phyloP scores from a whole-genome alignment of 2,888 invertebrate genomes.

The Eilema depressum region DNA sequence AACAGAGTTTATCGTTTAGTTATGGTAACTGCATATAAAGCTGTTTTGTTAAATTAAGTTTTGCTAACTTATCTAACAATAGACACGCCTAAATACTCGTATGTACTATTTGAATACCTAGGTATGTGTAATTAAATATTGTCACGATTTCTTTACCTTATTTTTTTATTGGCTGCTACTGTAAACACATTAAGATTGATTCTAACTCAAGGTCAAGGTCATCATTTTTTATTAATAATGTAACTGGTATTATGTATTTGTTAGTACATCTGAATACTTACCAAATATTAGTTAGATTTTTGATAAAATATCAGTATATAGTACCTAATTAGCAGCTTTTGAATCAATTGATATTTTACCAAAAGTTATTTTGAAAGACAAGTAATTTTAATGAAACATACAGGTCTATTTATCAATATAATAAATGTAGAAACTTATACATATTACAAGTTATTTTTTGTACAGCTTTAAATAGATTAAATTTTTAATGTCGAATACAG shows the following conservation, averaged over 20 bases:
- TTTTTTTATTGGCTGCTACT: constrained; percentile 18
- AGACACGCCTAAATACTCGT: neutral
- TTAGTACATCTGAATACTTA: neutral
- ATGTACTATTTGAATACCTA: constrained; percentile 11
- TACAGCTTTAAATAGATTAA: no score
- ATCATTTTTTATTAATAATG: constrained; percentile 5
- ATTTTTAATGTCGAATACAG: no score
- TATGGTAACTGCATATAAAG: no score
- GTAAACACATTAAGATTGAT: constrained; percentile 14
- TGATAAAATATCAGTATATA: no score
- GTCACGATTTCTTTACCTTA: constrained; percentile 15
- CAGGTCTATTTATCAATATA: no score
- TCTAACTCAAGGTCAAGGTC: constrained; percentile 44
- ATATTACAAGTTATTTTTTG: no score
- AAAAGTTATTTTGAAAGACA: no score
- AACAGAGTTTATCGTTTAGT: no score
- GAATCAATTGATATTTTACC: no score
- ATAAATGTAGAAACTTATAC: no score
- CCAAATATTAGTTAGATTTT: neutral
- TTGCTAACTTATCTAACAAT: constrained; percentile 1
- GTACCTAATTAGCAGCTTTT: no score
- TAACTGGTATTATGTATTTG: constrained; percentile 12
- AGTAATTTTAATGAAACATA: no score
- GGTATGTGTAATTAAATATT: constrained; percentile 15
- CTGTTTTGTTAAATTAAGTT: neutral